Percentiles rank a stretch among this genome's conserved stretches.
phyloP scores from a whole-genome alignment of 2,113 vertebrate species.

The Cebus imitator region DNA sequence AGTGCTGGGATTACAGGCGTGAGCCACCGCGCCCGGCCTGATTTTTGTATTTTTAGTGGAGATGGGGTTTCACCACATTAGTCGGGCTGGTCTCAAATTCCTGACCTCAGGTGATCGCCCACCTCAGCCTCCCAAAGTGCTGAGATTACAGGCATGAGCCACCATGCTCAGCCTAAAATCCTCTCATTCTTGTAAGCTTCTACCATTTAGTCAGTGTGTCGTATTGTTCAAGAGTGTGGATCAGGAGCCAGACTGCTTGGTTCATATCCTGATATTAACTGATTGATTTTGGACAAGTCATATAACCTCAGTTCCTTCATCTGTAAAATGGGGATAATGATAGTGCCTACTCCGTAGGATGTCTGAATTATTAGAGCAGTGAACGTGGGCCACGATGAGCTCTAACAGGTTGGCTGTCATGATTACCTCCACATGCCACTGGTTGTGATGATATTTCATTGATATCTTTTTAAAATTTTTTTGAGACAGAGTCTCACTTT shows the following conservation, averaged over 20 bases:
- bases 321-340: background rate
- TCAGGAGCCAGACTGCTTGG: background rate
- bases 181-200: background rate
- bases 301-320: background rate
- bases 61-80: no score
- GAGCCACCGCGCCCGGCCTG: no score
- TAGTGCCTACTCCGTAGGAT: background rate
- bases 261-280: background rate
- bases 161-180: no score
- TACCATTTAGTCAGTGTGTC: background rate
- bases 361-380: background rate
- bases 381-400: background rate
- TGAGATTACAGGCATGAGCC: no score
- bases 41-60: no score
- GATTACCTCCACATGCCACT: background rate
- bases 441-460: background rate
- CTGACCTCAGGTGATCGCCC: no score
- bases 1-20: no score
- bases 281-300: background rate
- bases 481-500: no score
- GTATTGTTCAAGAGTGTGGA: background rate
- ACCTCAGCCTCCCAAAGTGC: no score
- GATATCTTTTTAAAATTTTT: background rate
- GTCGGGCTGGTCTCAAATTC: no score
- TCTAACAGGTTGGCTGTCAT: fast-evolving